phyloP scores from a whole-genome alignment of 2,888 invertebrate species.

The Apeira syringaria region DNA sequence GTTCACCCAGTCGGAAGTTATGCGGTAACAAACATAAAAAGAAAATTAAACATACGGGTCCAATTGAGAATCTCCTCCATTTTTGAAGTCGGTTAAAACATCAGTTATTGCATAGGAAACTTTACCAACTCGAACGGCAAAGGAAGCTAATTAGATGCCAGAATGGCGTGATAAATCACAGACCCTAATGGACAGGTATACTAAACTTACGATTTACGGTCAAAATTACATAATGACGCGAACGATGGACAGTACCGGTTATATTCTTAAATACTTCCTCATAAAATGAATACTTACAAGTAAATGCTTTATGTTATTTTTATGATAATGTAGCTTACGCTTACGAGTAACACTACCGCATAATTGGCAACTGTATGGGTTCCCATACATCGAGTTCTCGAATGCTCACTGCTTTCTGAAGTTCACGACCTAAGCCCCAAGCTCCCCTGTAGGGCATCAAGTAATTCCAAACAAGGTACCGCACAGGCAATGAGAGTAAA shows the following conservation, averaged over 20 bases:
- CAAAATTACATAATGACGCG: not conserved
- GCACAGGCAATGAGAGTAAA: constrained; percentile 20
- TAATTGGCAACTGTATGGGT: constrained; percentile 3
- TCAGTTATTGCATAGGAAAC: too few relatives aligned
- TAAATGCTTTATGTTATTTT: not conserved
- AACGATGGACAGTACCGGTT: not conserved
- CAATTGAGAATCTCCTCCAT: too few relatives aligned
- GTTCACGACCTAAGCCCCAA: constrained; percentile 23
- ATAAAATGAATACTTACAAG: not conserved
- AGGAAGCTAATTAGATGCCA: not conserved
- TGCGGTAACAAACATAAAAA: too few relatives aligned
- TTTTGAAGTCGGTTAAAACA: too few relatives aligned
- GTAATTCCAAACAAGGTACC: constrained; percentile 27
- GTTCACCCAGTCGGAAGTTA: too few relatives aligned
- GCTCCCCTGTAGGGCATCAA: constrained; percentile 9
- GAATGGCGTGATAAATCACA: constrained; percentile 3
- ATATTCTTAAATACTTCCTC: not conserved
- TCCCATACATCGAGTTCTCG: too few relatives aligned
- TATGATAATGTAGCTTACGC: too few relatives aligned
- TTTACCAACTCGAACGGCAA: not conserved
- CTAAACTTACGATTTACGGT: constrained; percentile 6
- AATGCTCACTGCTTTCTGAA: constrained; percentile 14
- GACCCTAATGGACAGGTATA: not conserved
- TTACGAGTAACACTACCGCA: too few relatives aligned
- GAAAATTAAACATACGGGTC: too few relatives aligned